Percentiles rank a stretch among this genome's conserved stretches.
phyloP scores from a whole-genome alignment of 2,797 vertebrate genomes.

The Pachyuromys duprasi region DNA sequence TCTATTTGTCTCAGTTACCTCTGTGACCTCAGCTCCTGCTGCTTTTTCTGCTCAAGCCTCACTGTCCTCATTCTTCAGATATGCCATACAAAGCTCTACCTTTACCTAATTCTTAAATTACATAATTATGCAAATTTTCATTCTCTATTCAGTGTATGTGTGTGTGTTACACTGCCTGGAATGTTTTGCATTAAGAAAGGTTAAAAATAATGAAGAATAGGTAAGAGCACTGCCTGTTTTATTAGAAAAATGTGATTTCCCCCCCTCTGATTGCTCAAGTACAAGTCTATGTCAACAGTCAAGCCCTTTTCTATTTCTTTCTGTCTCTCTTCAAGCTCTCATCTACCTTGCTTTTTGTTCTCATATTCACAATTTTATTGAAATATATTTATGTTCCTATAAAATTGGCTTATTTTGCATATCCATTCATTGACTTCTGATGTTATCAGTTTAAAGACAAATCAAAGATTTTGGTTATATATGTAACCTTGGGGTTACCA shows the following conservation, averaged over 20 bases:
- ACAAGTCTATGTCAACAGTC: not conserved
- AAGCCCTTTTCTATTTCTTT: not conserved
- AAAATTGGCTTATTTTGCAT: not conserved
- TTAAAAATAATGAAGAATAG: not conserved
- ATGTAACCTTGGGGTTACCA: not conserved
- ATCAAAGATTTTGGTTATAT: not conserved
- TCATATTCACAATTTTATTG: not conserved
- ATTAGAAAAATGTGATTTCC: slow-evolving; percentile 14
- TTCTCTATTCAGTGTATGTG: not conserved
- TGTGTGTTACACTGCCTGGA: too few species aligned
- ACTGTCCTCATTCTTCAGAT: not conserved
- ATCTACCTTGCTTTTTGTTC: not conserved
- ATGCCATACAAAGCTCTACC: not conserved
- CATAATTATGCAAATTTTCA: not conserved
- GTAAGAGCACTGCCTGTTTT: not conserved
- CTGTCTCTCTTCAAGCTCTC: not conserved
- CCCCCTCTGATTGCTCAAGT: not conserved
- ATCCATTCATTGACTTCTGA: not conserved
- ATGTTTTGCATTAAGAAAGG: not conserved
- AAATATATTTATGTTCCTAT: slow-evolving; percentile 8
- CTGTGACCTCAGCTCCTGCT: not conserved
- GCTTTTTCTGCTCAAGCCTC: not conserved
- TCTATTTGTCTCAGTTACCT: not conserved
- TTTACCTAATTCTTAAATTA: not conserved
- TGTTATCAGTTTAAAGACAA: slow-evolving; percentile 21